Conservation (phyloP, 2,888 invertebrate genomes). For the Drosophila paramelanica region DNA sequence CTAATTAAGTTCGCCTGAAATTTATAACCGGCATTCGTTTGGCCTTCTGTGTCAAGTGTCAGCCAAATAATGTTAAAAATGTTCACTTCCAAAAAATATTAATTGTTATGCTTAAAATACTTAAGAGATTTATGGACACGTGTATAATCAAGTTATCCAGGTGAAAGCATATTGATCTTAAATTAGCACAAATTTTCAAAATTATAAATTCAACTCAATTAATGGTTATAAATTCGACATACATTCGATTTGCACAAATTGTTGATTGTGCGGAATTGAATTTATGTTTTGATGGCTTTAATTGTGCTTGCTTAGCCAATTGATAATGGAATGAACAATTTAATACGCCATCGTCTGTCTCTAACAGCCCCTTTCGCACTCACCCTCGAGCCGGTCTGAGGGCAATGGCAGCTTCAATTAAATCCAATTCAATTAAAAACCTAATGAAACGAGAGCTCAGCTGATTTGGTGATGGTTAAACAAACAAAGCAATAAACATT, state of each 20-base stretch:
- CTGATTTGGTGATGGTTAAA: constrained; percentile 26
- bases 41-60: constrained; percentile 20
- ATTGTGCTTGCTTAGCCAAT: constrained; percentile 1
- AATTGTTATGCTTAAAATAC: background rate
- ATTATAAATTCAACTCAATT: too few relatives aligned
- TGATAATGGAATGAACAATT: background rate
- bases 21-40: constrained; percentile 44
- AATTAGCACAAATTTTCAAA: too few relatives aligned
- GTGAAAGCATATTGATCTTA: too few relatives aligned
- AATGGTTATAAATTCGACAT: background rate
- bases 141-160: too few relatives aligned
- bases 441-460: constrained; percentile 25
- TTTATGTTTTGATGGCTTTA: background rate
- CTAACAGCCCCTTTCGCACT: background rate
- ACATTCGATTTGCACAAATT: background rate
- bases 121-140: background rate
- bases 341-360: background rate
- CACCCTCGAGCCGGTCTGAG: too few relatives aligned
- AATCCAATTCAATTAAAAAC: constrained; percentile 29
- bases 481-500: constrained; percentile 43
- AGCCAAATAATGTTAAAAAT: background rate
- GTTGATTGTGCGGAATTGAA: background rate
- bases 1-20: constrained; percentile 47
- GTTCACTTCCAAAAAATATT: background rate
- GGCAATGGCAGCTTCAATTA: constrained; percentile 6